A percentile compares a stretch with the other conserved stretches of the same genome.
These are phyloP conservation scores for Leptinotarsa peninsularis DNA, from an alignment of 2,888 invertebrate species.

Conservation along the genomic window DNA sequence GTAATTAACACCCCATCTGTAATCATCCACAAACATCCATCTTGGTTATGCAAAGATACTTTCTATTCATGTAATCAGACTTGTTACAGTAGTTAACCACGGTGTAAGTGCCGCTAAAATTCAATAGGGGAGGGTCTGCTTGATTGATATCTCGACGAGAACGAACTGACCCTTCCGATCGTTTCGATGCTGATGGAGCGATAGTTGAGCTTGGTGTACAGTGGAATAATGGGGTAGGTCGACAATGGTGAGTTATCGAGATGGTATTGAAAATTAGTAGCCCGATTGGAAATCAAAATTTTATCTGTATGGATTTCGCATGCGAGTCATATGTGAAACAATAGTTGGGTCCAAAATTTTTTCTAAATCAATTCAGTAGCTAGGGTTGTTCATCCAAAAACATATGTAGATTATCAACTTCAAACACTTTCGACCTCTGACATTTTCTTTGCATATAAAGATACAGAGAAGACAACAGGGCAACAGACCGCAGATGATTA, in stretches of 20 bases:
- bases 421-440: no score
- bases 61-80: slow-evolving; percentile 51
- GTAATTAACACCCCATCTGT: not conserved
- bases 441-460: no score
- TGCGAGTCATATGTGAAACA: no score
- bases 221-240: not conserved
- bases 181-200: slow-evolving; percentile 33
- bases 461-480: no score
- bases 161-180: slow-evolving; percentile 43
- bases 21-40: slow-evolving; percentile 4
- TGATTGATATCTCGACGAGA: slow-evolving; percentile 48
- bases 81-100: slow-evolving; percentile 51
- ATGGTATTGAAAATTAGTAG: not conserved
- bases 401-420: no score
- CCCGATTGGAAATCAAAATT: not conserved
- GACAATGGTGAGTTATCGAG: not conserved
- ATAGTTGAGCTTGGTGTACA: not conserved
- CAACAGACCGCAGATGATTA: no score
- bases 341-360: no score
- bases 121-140: slow-evolving; percentile 48
- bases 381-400: no score
- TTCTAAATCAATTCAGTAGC: no score
- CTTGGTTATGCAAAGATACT: slow-evolving; percentile 38
- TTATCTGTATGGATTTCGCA: no score
- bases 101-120: slow-evolving; percentile 49